These are phyloP conservation scores for Oncorhynchus gorbuscha DNA, from an alignment of 2,113 vertebrate species.

Conservation along the genomic window DNA sequence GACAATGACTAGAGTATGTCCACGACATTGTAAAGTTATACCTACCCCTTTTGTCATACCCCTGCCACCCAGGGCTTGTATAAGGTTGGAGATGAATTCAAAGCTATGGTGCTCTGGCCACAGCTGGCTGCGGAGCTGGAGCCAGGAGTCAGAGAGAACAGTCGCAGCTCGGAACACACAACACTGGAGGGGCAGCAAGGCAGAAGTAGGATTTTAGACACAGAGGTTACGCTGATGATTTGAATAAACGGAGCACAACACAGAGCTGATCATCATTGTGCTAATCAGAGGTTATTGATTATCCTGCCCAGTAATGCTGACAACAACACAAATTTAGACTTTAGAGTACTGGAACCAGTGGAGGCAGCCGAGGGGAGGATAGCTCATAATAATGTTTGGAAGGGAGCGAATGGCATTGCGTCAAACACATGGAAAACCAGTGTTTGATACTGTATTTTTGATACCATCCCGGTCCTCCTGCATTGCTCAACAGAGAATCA, in stretches of 20 bases:
- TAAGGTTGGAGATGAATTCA: conserved; percentile 58
- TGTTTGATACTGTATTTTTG: no score
- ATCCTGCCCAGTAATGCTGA: neutral
- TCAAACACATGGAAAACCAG: no score
- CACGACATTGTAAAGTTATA: neutral
- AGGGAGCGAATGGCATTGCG: no score
- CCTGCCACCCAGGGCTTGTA: conserved; percentile 50
- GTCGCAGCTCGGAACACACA: conserved; percentile 71
- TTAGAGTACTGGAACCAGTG: neutral
- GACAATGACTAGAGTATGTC: no score
- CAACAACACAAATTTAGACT: neutral
- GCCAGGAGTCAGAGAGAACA: conserved; percentile 71
- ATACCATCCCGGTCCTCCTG: no score
- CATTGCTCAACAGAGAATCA: neutral
- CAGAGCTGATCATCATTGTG: neutral
- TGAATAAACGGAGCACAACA: neutral
- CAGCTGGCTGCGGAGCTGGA: conserved; percentile 61
- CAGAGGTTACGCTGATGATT: neutral
- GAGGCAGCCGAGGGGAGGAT: no score
- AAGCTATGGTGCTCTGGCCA: conserved; percentile 66
- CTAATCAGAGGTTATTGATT: neutral
- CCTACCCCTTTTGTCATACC: conserved; percentile 31
- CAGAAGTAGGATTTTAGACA: neutral
- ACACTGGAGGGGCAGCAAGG: conserved; percentile 58
- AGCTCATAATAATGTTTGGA: no score